Conservation (phyloP, 2,888 invertebrate genomes). For the Lasioglossum pauxillum region DNA sequence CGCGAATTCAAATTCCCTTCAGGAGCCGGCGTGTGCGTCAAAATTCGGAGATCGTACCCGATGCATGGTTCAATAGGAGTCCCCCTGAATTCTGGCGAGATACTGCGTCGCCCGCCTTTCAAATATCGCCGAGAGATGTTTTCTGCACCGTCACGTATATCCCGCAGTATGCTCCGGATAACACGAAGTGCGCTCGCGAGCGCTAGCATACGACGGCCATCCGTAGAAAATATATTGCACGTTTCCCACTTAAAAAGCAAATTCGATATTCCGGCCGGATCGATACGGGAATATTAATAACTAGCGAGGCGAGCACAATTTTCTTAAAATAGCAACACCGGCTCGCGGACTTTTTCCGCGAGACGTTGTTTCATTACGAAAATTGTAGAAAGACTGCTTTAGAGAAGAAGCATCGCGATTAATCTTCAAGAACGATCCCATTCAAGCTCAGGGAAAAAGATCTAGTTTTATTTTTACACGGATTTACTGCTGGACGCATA, state of each 20-base stretch:
- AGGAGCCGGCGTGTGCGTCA: slow-evolving; percentile 50
- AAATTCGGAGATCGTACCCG: slow-evolving; percentile 58
- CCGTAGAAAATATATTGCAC: slow-evolving; percentile 55
- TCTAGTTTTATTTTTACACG: neutral
- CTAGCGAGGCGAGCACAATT: slow-evolving; percentile 35
- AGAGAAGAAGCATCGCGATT: neutral
- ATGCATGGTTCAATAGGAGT: slow-evolving; percentile 55
- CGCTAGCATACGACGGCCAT: neutral
- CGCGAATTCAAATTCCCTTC: slow-evolving; percentile 52
- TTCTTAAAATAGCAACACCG: slow-evolving; percentile 23
- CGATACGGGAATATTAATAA: slow-evolving; percentile 55
- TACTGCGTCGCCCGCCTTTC: slow-evolving; percentile 54
- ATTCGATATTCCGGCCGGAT: slow-evolving; percentile 49
- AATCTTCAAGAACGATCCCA: neutral
- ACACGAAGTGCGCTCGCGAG: slow-evolving; percentile 9
- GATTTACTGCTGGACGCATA: neutral
- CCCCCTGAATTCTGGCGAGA: slow-evolving; percentile 34
- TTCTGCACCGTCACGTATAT: slow-evolving; percentile 60
- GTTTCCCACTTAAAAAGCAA: slow-evolving; percentile 60
- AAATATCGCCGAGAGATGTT: slow-evolving; percentile 56
- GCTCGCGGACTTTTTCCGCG: neutral
- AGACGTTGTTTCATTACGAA: neutral
- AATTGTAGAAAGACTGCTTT: neutral
- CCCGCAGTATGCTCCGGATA: slow-evolving; percentile 47
- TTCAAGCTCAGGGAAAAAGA: neutral